A percentile compares a stretch with the other conserved stretches of the same genome.
Evolutionary conservation across 2,113 vertebrate genomes (phyloP).

Genomic region (Dromiciops gliroides): DNA sequence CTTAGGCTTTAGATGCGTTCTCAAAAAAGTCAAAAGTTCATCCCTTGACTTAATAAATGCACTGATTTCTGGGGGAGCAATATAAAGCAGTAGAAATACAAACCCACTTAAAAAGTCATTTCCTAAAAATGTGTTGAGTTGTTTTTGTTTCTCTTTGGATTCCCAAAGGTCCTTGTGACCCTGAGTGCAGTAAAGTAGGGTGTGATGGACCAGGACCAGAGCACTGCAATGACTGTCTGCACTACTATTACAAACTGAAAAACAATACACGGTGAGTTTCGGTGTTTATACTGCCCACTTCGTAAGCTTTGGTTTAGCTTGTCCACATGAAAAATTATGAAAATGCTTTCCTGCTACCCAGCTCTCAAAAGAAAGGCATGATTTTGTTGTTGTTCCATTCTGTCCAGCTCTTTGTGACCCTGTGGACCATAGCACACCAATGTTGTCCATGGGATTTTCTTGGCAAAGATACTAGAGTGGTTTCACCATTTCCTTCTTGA

Average conservation of each 20-base stretch:
- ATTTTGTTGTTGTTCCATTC: not conserved
- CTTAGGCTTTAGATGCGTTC: not conserved
- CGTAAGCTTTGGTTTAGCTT: not conserved
- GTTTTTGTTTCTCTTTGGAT: slow-evolving; percentile 57
- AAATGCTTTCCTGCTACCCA: not conserved
- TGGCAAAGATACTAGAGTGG: not conserved
- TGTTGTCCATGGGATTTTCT: not conserved
- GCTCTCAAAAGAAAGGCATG: not conserved
- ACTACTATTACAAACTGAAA: slow-evolving; percentile 98
- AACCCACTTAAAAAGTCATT: not conserved
- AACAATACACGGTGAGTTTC: slow-evolving; percentile 94
- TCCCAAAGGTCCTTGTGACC: slow-evolving; percentile 92
- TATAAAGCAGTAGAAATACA: not conserved
- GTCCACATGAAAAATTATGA: not conserved
- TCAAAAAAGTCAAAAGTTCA: not conserved
- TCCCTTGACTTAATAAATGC: not conserved
- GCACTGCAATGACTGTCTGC: slow-evolving; percentile 96
- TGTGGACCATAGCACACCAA: not conserved
- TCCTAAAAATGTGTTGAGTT: slow-evolving; percentile 13
- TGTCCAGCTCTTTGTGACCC: not conserved
- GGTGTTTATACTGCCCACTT: not conserved
- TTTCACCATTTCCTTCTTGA: not conserved
- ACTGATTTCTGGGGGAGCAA: slow-evolving; percentile 15
- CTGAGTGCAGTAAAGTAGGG: slow-evolving; percentile 95
- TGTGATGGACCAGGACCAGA: slow-evolving; percentile 98